Percentiles rank a stretch among this genome's conserved stretches.
These are phyloP conservation scores for Xiphophorus hellerii DNA, from an alignment of 2,113 vertebrate genomes.

Conservation along the genomic window DNA sequence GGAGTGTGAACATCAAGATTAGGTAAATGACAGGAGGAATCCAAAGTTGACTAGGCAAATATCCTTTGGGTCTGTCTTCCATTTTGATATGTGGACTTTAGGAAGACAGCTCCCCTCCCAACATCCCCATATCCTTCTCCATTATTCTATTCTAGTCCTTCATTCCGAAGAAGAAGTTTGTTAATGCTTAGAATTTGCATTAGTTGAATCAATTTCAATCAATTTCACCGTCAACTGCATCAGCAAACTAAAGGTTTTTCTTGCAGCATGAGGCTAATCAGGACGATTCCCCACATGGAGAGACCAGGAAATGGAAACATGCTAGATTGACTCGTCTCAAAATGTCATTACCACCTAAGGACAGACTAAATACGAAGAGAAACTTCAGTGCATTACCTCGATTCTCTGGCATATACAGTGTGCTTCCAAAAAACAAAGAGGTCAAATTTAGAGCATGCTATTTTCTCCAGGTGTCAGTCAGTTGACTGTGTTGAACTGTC, in stretches of 20 bases:
- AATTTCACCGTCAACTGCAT: conserved; percentile 33
- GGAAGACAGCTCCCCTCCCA: conserved; percentile 9
- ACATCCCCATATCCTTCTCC: neutral
- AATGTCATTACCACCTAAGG: conserved; percentile 63
- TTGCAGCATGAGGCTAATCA: conserved; percentile 51
- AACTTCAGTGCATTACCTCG: conserved; percentile 48
- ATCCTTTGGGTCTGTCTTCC: conserved; percentile 60
- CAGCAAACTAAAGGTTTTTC: conserved; percentile 37
- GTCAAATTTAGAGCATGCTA: conserved; percentile 11
- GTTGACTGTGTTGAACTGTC: conserved; percentile 32
- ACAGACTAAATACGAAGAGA: conserved; percentile 71
- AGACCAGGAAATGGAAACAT: conserved; percentile 59
- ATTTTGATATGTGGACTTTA: conserved; percentile 36
- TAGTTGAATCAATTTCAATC: conserved; percentile 45
- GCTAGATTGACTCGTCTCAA: conserved; percentile 63
- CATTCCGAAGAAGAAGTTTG: conserved; percentile 20
- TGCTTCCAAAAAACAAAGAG: conserved; percentile 36
- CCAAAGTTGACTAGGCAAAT: conserved; percentile 63
- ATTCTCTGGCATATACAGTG: conserved; percentile 33
- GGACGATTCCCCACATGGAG: conserved; percentile 28
- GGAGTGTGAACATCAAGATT: conserved; percentile 74
- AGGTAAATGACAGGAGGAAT: conserved; percentile 71
- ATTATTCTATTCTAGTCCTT: neutral
- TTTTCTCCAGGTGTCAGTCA: conserved; percentile 15
- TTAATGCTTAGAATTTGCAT: conserved; percentile 26